Evolutionary conservation across 2,113 vertebrate genomes (phyloP), one percentile per base, ranked within the genome.

Genomic region (Trochalopteron elliotii): DNA sequence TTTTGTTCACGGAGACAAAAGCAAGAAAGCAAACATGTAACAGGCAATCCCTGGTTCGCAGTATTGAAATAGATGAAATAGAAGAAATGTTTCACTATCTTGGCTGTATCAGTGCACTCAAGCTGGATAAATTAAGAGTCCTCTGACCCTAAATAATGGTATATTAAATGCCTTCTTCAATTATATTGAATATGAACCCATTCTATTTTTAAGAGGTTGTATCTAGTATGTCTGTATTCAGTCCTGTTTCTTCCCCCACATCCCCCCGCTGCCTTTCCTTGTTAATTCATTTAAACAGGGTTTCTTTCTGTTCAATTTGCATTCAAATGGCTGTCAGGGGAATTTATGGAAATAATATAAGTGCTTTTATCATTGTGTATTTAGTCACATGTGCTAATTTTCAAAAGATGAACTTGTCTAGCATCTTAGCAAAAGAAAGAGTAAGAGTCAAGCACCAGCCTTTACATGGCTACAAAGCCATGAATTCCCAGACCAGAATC

Each of bases 291-390:
- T 96, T 95, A 94, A 94, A 83, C 79, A 82, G 56, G 52, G 64
- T 77, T 97, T 93, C 87, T 90, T 96, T 95, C 96, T 81, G 61
- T 86, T 91, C 70, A 89, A 95, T 96, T 95, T 95, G 90, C 92
- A 95, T 95, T 92, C 90, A 96, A 95, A 90, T 93, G 65, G 83
- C 86, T 95, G 90, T 90, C 93, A 92, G 79, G 94, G 79, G 94
- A 96, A 93, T 96, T 97, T 95, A 95, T 97, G 94, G 94, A 97
- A 95, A 94, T 97, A 95, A 97, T 96, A 94, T 92, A 96, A 96
- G 93, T 94, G 92, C 96, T 96, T 96, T 92, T 96, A 92, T 96
- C 94, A 93, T 81, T 95, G 93, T 87, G 94, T 90, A 93, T 89
- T 94, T 97, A 96, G 72, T 93, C 90, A 96, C 92, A 87, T 92